Percentiles rank a stretch among this genome's conserved stretches.
Evolutionary conservation across 2,797 vertebrate genomes (phyloP).

Genomic region (Sebastes glaucus): DNA sequence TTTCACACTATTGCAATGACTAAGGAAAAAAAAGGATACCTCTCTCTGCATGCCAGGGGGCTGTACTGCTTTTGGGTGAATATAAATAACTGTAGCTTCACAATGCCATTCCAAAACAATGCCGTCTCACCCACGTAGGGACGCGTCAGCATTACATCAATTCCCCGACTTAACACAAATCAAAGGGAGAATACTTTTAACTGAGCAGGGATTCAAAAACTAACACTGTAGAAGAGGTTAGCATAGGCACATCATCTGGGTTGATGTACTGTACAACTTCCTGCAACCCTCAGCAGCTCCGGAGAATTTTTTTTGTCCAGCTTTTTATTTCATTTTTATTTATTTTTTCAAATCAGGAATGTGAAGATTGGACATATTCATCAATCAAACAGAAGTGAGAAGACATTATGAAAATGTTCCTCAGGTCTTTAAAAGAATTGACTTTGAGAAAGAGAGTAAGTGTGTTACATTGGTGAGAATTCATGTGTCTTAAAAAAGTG

Average conservation of each 20-base stretch:
- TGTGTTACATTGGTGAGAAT: conserved; percentile 75
- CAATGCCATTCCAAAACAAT: conserved; percentile 73
- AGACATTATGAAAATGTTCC: conserved; percentile 71
- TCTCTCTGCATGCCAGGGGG: conserved; percentile 84
- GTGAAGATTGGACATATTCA: conserved; percentile 71
- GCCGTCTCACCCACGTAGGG: conserved; percentile 60
- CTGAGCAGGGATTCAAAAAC: conserved; percentile 71
- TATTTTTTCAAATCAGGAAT: conserved; percentile 70
- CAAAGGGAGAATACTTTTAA: conserved; percentile 59
- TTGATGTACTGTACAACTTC: conserved; percentile 65
- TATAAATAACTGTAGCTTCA: conserved; percentile 79
- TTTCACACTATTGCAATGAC: conserved; percentile 80
- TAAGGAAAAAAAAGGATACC: conserved; percentile 72
- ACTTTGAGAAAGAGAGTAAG: conserved; percentile 72
- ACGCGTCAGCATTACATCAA: conserved; percentile 57
- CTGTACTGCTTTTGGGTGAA: conserved; percentile 80
- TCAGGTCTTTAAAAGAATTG: conserved; percentile 76
- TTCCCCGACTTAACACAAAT: conserved; percentile 58
- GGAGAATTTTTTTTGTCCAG: conserved; percentile 41
- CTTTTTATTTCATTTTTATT: conserved; percentile 52
- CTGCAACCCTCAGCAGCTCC: conserved; percentile 69
- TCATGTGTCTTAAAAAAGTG: conserved; percentile 82
- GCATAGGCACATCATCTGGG: conserved; percentile 68
- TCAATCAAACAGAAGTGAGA: conserved; percentile 53
- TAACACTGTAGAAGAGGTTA: conserved; percentile 75